Percentiles rank a stretch among this genome's conserved stretches.
These are phyloP conservation scores for Baronia brevicornis DNA, from an alignment of 2,888 invertebrate species.

Conservation along the genomic window DNA sequence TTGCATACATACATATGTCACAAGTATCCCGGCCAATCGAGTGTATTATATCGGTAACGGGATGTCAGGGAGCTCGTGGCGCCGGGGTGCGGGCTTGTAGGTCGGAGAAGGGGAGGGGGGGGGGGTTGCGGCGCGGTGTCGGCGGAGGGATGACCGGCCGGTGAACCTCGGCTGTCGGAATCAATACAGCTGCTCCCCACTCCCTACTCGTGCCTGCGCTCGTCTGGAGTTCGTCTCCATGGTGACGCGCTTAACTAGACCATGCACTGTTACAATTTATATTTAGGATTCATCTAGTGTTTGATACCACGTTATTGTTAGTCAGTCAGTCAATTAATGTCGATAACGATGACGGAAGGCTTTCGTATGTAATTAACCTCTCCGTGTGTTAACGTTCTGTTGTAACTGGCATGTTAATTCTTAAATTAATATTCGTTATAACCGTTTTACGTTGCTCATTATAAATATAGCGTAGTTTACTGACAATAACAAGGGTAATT, in stretches of 20 bases:
- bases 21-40: too few species aligned
- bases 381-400: too few species aligned
- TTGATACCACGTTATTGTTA: constrained; percentile 5
- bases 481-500: too few species aligned
- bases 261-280: constrained; percentile 19
- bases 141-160: constrained; percentile 49
- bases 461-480: too few species aligned
- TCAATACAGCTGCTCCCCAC: constrained; percentile 77
- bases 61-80: constrained; percentile 2
- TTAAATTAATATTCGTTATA: too few species aligned
- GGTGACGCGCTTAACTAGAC: constrained; percentile 54
- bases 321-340: too few species aligned
- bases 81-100: constrained; percentile 10
- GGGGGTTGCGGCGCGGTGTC: constrained; percentile 30
- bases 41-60: too few species aligned
- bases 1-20: too few species aligned
- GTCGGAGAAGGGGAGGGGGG: constrained; percentile 12
- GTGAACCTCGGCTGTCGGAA: constrained; percentile 67
- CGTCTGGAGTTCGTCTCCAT: constrained; percentile 62
- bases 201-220: constrained; percentile 49
- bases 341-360: too few species aligned
- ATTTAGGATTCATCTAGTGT: constrained; percentile 4
- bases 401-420: too few species aligned
- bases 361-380: too few species aligned
- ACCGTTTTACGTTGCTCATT: too few species aligned